Conservation (phyloP, 37 sponge, comb jelly and placozoan species). For the Halichondria panicea region DNA sequence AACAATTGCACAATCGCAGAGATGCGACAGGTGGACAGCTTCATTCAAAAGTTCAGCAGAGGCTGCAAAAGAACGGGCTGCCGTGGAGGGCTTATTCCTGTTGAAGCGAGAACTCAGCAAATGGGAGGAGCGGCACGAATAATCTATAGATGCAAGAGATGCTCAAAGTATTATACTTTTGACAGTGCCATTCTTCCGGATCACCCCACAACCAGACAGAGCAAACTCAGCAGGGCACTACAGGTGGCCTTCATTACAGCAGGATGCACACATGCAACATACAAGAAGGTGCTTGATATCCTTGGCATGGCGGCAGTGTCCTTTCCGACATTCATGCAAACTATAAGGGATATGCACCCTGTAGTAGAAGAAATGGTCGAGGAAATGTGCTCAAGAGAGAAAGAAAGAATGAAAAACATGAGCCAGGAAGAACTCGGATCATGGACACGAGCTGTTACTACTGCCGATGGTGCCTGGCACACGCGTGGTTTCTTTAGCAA, state of each 20-base stretch:
- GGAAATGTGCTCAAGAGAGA: background rate
- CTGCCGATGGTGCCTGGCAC: conserved; percentile 28
- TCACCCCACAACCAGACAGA: no score
- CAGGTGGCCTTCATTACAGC: conserved; percentile 22
- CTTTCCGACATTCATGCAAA: background rate
- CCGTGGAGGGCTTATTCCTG: no score
- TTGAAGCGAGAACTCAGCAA: no score
- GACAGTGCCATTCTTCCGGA: no score
- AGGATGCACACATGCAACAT: conserved; percentile 14
- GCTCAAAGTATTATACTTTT: no score
- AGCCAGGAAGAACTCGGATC: conserved; percentile 1
- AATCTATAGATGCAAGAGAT: no score
- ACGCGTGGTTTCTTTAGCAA: conserved; percentile 19
- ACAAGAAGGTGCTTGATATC: conserved; percentile 2
- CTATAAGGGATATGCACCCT: background rate
- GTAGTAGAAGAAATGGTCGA: conserved; percentile 6
- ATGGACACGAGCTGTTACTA: conserved; percentile 22
- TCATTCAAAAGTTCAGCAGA: no score
- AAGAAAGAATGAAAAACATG: background rate
- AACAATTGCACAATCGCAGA: no score
- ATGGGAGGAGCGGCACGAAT: no score
- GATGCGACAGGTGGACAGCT: no score
- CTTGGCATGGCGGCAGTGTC: conserved; percentile 2
- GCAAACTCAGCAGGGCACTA: background rate
- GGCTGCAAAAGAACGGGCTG: no score